phyloP scores from a whole-genome alignment of 1,140 invertebrate species.

The Drosophila bocqueti region DNA sequence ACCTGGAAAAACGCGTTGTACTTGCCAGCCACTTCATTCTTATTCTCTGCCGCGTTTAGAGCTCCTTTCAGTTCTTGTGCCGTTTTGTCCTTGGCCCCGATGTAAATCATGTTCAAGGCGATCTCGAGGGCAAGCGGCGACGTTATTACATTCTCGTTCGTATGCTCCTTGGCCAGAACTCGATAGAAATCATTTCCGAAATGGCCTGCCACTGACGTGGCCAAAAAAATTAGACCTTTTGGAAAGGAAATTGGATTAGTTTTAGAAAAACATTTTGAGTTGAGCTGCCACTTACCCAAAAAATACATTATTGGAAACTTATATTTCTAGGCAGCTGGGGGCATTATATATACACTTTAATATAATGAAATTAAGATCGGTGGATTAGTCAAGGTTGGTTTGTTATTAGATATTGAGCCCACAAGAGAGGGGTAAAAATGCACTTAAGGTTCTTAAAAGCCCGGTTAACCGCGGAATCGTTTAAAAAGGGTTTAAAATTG shows the following conservation, averaged over 20 bases:
- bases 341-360: background rate
- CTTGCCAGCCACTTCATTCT: background rate
- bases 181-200: background rate
- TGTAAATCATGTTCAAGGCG: background rate
- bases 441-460: too few relatives aligned
- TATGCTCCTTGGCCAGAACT: background rate
- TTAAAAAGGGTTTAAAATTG: background rate
- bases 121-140: background rate
- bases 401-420: background rate
- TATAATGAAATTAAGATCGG: conserved; percentile 6
- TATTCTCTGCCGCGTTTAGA: background rate
- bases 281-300: background rate
- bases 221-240: background rate
- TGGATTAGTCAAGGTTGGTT: background rate
- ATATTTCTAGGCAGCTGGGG: background rate
- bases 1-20: background rate
- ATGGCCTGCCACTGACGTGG: background rate
- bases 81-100: background rate
- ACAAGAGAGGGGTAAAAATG: background rate
- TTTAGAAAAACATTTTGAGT: background rate
- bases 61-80: background rate
- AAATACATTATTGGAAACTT: background rate
- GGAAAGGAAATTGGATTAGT: background rate
- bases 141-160: background rate
- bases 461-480: too few relatives aligned